Evolutionary conservation across 92 coral and sea anemone species (phyloP), one percentile per base, ranked within the genome.

Genomic region (Montipora capitata): DNA sequence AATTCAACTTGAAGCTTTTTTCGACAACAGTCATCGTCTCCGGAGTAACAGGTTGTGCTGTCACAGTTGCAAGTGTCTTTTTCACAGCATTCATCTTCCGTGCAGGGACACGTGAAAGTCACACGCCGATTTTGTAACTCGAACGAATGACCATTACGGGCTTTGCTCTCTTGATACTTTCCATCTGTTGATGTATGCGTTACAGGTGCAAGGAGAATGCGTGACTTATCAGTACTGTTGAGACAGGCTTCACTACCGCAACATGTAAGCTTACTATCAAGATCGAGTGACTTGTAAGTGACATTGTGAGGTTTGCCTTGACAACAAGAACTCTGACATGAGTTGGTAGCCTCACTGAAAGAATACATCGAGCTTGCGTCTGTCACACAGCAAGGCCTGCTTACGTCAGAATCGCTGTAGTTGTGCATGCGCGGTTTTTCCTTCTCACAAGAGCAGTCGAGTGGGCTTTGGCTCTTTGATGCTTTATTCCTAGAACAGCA

Each of bases 201-300:
- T 10, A 5, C 76, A 72, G 27, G 7, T 11, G 52, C 13, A 44
- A 18, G 38, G 10, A 45, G 56, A 27, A 7, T 10, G 66, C 80
- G 20, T 57, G 44, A 76, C 27, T 70, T 20, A 11, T 41, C n/a
- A 54, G 78, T 13, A 57, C 45, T 49, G 6, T 51, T 58, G 39
- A 11, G 11, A 13, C 87, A 71, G 20, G 59, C 18, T 71, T 72
- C 43, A 40, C 71, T 71, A 9, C 2, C 35, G 59, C 87, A 82
- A 20, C 87, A 70, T 0, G 16, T 16, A 7, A 74, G 11, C 2
- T 76, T 39, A 39, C 41, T 5, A 39, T 44, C n/a, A 15, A 42
- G 17, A 8, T 38, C 67, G 41, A 67, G 85, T 81, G 76, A 68
- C 67, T 68, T 5, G 62, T 67, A 81, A 13, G 52, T 54, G 40